Evolutionary conservation across 1,140 invertebrate species (phyloP).

Genomic region (Apis mellifera): DNA sequence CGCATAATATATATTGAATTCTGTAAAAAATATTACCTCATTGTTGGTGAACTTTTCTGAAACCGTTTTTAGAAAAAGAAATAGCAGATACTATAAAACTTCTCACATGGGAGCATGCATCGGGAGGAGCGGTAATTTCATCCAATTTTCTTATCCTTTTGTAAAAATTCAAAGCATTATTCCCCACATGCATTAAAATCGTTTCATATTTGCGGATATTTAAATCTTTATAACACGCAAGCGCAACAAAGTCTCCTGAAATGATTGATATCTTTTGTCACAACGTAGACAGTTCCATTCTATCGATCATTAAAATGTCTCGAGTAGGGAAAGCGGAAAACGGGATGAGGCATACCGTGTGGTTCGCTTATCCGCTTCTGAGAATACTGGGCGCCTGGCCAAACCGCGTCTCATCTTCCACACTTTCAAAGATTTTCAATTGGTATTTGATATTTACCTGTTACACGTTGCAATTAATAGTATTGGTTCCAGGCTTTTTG

Average conservation of each 20-base stretch:
- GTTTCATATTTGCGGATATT: background rate
- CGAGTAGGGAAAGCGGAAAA: background rate
- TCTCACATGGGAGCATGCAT: background rate
- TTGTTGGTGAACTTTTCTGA: too few relatives aligned
- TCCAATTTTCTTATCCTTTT: background rate
- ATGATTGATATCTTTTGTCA: background rate
- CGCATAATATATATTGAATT: too few relatives aligned
- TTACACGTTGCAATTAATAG: conserved; percentile 9
- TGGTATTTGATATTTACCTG: background rate
- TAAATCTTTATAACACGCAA: conserved; percentile 21
- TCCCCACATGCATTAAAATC: too few relatives aligned
- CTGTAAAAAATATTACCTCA: too few relatives aligned
- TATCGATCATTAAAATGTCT: background rate
- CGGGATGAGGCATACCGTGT: background rate
- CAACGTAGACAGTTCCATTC: background rate
- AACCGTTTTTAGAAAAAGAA: too few relatives aligned
- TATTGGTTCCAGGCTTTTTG: conserved; percentile 22
- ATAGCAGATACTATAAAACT: too few relatives aligned
- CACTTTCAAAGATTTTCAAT: background rate
- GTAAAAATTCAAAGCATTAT: background rate
- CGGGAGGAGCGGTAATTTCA: background rate
- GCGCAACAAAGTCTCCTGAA: background rate
- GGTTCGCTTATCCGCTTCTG: background rate
- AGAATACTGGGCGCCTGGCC: conserved; percentile 40
- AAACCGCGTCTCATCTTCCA: background rate